These are phyloP conservation scores for Achatina immaculata DNA, from an alignment of 1,140 invertebrate species.

Conservation along the genomic window DNA sequence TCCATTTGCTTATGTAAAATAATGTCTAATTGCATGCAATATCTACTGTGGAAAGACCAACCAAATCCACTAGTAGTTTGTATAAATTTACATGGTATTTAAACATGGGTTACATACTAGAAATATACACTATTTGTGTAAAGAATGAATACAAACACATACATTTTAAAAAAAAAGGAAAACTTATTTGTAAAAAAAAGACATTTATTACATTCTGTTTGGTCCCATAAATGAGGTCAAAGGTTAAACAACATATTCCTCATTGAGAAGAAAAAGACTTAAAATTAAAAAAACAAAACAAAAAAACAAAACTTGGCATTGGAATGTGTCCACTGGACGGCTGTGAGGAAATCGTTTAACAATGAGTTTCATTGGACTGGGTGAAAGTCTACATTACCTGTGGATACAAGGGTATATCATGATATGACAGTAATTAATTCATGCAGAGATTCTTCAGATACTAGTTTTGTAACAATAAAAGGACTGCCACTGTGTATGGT, in stretches of 20 bases:
- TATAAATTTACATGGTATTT: too few relatives aligned
- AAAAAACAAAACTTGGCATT: background rate
- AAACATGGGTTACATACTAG: too few relatives aligned
- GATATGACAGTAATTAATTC: background rate
- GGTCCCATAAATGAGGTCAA: conserved; percentile 7
- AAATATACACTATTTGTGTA: too few relatives aligned
- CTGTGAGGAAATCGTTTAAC: background rate
- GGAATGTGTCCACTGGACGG: conserved; percentile 34
- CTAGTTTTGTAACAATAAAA: background rate
- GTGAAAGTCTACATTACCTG: background rate
- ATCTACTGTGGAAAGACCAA: too few relatives aligned
- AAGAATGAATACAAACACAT: too few relatives aligned
- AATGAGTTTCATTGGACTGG: background rate
- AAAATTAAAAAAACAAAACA: background rate
- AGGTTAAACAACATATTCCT: background rate
- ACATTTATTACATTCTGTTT: too few relatives aligned
- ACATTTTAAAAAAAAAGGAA: too few relatives aligned
- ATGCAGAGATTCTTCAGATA: background rate
- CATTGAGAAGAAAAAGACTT: background rate
- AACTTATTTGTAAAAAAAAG: too few relatives aligned
- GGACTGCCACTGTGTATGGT: background rate
- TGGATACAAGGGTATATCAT: background rate
- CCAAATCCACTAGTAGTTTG: too few relatives aligned
- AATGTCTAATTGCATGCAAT: too few relatives aligned
- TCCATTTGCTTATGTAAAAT: too few relatives aligned